phyloP scores from a whole-genome alignment of 2,888 invertebrate genomes.

The Automeris io region DNA sequence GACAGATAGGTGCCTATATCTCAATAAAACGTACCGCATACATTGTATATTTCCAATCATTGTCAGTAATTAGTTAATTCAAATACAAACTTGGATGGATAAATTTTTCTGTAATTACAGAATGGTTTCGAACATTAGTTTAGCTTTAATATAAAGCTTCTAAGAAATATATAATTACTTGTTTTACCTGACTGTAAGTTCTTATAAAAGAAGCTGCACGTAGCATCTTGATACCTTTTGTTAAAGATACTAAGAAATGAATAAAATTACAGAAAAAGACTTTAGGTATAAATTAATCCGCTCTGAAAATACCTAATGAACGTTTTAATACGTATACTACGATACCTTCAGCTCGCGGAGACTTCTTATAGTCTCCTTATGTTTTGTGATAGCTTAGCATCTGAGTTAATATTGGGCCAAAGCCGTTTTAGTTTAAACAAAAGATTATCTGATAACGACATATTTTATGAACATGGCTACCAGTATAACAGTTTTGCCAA shows the following conservation, averaged over 20 bases:
- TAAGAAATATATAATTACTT: conserved; percentile 14
- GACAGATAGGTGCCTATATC: not conserved
- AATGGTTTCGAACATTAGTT: not conserved
- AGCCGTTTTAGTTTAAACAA: conserved; percentile 44
- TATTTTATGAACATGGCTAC: not conserved
- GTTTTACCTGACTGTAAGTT: conserved; percentile 55
- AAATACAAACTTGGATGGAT: too few species aligned
- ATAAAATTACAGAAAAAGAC: not conserved
- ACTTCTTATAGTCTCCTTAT: conserved; percentile 44
- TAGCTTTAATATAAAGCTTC: not conserved
- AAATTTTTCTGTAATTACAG: not conserved
- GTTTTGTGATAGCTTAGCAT: conserved; percentile 43
- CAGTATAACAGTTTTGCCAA: too few species aligned
- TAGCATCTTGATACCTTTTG: conserved; percentile 45
- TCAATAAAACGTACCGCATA: not conserved
- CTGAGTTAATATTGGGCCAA: conserved; percentile 47
- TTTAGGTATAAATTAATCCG: not conserved
- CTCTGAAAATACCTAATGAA: not conserved
- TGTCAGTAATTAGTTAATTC: too few species aligned
- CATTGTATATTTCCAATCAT: not conserved
- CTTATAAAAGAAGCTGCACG: conserved; percentile 66
- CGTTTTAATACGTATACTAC: conserved; percentile 17
- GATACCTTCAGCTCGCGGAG: conserved; percentile 22
- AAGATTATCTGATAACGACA: conserved; percentile 45
- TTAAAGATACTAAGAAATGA: conserved; percentile 14